Conservation (phyloP, 2,888 invertebrate genomes). For the Plusia festucae region DNA sequence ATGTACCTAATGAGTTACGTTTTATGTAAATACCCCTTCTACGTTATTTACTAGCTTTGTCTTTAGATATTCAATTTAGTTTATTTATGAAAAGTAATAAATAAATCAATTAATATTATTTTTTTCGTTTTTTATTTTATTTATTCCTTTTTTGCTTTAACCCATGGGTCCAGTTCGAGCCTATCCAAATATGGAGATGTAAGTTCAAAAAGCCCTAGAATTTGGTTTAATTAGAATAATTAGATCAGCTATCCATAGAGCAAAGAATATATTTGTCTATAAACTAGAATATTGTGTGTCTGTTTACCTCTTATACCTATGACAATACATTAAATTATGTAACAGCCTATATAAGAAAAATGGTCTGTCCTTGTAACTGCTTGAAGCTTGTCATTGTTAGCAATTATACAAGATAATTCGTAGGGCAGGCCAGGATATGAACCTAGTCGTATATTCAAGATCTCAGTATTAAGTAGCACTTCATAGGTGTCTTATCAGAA, state of each 20-base stretch:
- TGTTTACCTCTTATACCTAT: constrained; percentile 76
- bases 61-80: constrained; percentile 85
- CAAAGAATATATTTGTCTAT: constrained; percentile 54
- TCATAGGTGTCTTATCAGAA: constrained; percentile 70
- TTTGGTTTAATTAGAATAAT: constrained; percentile 43
- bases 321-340: constrained; percentile 73
- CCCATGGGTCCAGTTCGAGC: constrained; percentile 73
- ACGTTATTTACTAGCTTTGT: constrained; percentile 81
- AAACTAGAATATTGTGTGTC: constrained; percentile 51
- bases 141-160: constrained; percentile 62
- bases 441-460: constrained; percentile 59
- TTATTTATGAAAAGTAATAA: constrained; percentile 87
- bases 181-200: constrained; percentile 59
- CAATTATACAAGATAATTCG: constrained; percentile 29
- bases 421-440: constrained; percentile 57
- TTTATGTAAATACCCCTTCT: constrained; percentile 85
- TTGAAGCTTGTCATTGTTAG: constrained; percentile 43
- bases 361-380: constrained; percentile 47
- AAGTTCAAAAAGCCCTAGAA: constrained; percentile 59
- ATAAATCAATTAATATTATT: constrained; percentile 83
- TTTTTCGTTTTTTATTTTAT: constrained; percentile 70
- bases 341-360: constrained; percentile 53
- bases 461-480: constrained; percentile 67
- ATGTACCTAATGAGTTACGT: constrained; percentile 72
- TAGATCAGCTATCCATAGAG: constrained; percentile 36